Base-by-base conservation (phyloP, 2,888 invertebrate genomes). In the Drosophila setosimentum region DNA sequence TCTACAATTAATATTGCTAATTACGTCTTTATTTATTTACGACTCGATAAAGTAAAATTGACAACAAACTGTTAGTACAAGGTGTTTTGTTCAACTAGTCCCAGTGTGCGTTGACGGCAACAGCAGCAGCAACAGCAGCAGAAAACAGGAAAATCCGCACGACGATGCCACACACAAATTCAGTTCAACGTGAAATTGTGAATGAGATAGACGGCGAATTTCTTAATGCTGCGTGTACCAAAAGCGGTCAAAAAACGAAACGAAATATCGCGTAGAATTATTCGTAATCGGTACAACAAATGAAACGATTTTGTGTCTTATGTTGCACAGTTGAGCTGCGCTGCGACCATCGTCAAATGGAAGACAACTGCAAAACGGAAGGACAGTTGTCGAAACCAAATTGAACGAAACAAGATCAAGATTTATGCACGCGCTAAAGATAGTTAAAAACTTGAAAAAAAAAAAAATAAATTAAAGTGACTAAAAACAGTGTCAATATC, bases 81-180 rank as follows among this genome's bases (percentile, higher is more conserved):
- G 29, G 16, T 11, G 29, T 30, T 29, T 57, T 29, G 6, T 21
- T 21, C 13, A 30, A 10, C 13, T 6, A 8, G 48, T 2, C 8
- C 48, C 77, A 77, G 66, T 80, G 77, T 77, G 57, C 76, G 48
- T 68, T 67, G 64, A 32, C 61, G 64, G 49, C 67, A 57, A 30
- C 65, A 65, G 50, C 69, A 71, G 42, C 71, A 76, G 73, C 61
- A 73, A 35, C 72, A 66, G 63, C 73, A 73, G 58, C 61, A 71
- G 78, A 59, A 70, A 91, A 89, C 84, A 89, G 87, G 89, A 90
- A 90, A 91, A 91, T 87, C 90, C 87, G 89, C 81, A 89, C 76
- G 75, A 79, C 88, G 83, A 82, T 77, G 77, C 79, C 78, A 72
- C 78, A 80, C 76, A 88, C 66, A 80, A 85, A 81, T 85, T 89